Conservation (phyloP, 2,888 invertebrate genomes). For the Drosophila nr. perissopoda region DNA sequence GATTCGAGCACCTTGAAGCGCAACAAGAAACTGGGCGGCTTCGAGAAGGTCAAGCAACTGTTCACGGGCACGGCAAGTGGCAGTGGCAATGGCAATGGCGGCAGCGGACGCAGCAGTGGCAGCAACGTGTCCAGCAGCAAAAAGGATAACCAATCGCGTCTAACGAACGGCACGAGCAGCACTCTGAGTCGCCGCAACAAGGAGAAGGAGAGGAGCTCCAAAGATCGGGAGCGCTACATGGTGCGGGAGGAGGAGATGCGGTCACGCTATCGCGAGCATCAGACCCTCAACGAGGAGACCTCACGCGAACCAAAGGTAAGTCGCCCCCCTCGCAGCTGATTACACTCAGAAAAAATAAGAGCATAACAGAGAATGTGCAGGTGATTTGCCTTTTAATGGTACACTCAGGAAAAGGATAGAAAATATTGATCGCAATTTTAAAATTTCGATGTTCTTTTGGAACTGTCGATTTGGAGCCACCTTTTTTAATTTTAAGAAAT, state of each 20-base stretch:
- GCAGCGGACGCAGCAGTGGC: constrained; percentile 85
- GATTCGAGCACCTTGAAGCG: constrained; percentile 82
- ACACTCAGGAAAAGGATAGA: not conserved
- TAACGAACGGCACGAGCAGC: constrained; percentile 82
- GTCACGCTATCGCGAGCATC: constrained; percentile 87
- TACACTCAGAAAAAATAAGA: not conserved
- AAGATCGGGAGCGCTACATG: constrained; percentile 84
- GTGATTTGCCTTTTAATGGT: not conserved
- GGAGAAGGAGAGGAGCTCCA: constrained; percentile 57
- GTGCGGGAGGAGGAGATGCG: constrained; percentile 87
- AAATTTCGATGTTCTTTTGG: too few species aligned
- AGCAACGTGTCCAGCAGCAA: constrained; percentile 74
- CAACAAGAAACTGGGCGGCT: constrained; percentile 89
- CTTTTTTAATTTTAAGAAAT: too few species aligned
- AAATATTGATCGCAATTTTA: not conserved
- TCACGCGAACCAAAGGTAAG: constrained; percentile 84
- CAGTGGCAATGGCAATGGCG: constrained; percentile 88
- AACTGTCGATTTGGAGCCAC: too few species aligned
- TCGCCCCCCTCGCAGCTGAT: not conserved
- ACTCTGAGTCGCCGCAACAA: constrained; percentile 82
- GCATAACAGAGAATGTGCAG: not conserved
- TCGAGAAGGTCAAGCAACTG: constrained; percentile 92
- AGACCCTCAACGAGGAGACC: constrained; percentile 65
- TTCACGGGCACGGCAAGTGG: constrained; percentile 88
- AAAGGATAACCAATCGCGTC: constrained; percentile 66